Base-by-base conservation (phyloP, 37 sponge, comb jelly and placozoan species). In the Ianthella basta region DNA sequence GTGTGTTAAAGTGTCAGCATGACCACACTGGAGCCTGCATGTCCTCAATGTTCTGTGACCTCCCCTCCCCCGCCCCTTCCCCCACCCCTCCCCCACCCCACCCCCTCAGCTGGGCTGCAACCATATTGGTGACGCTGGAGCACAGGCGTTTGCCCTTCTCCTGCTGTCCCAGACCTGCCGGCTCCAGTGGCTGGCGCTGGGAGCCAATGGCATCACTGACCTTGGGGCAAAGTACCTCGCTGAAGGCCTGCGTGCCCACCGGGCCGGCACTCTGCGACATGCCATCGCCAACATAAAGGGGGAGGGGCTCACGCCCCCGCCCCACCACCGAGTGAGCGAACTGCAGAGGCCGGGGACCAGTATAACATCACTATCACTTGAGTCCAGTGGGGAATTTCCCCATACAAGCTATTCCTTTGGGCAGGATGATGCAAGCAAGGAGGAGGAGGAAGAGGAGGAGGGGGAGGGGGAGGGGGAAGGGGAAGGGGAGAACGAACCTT, bases 21-120 rank as follows among this genome's bases (percentile, higher is more conserved):
- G n/a, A n/a, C n/a, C n/a, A n/a, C n/a, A n/a, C n/a, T n/a, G n/a
- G n/a, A n/a, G n/a, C n/a, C 59, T 56, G 59, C 18, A 56, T 56
- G 59, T 56, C 16, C 18, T 15, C 15, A 56, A 15, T 56, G 59
- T 56, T 19, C 59, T 19, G 59, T 56, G 59, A 18, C 18, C 16
- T 18, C 18, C 59, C 59, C 59, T 56, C 59, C 15, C 59, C 59
- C 59, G 18, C 59, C 18, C 79, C 10, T 19, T 33, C 25, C 79
- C 15, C 12, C 23, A 16, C 23, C 15, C 21, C 41, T 38, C 19
- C 15, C 19, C 39, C 21, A 23, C 15, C 4, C 10, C 14, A 30
- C 50, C 34, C 70, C 18, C 34, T 24, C 87, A 92, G 93, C 82
- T 93, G 3, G 94, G 94, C 2, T 90, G 90, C 63, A 93, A 93